Base-by-base conservation (phyloP, 1,140 invertebrate genomes). In the Neelides sp. region DNA sequence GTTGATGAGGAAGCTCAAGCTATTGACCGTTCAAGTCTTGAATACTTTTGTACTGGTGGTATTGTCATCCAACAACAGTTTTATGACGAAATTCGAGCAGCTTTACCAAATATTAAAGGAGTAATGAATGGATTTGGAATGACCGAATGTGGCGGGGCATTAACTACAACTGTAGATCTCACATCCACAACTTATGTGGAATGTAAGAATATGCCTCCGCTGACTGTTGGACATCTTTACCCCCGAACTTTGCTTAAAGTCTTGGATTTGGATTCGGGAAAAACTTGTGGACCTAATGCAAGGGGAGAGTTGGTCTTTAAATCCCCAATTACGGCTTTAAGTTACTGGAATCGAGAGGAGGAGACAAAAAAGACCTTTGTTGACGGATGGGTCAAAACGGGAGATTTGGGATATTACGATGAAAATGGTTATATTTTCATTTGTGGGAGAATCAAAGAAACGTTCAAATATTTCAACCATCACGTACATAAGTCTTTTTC, bases 361-460 rank as follows among this genome's bases (percentile, higher is more conserved):
- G 52, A 54, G 22, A 48, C 19, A 2, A 41, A 19, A 15, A 22
- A 27, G 10, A 19, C n/a, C 3, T 46, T 57, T 8, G 37, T 43
- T 22, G 28, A 59, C 19, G 22, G 48, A 3, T 61, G 59, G 59
- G 32, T 62, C 35, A 35, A 24, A 27, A 61, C 60, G 24, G 62
- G 64, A 15, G 64, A 65, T 54, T 30, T 64, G 8, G 62, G 57
- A 4, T 61, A 59, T 43, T 65, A 54, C 47, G 62, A 63, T 53
- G 45, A 58, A 13, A 40, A 58, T 17, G 62, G 60, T 27, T 53
- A 52, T 34, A 36, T 65, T n/a, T 65, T 58, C 48, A 53, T 65
- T 2, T 49, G 59, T 10, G 64, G 64, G 27, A 52, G 64, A 48
- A 56, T 62, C 37, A 65, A 62, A 50, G 58, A 64, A 15, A 50